Base-by-base conservation (phyloP, 1,140 invertebrate genomes). In the Drosophila watanabei region DNA sequence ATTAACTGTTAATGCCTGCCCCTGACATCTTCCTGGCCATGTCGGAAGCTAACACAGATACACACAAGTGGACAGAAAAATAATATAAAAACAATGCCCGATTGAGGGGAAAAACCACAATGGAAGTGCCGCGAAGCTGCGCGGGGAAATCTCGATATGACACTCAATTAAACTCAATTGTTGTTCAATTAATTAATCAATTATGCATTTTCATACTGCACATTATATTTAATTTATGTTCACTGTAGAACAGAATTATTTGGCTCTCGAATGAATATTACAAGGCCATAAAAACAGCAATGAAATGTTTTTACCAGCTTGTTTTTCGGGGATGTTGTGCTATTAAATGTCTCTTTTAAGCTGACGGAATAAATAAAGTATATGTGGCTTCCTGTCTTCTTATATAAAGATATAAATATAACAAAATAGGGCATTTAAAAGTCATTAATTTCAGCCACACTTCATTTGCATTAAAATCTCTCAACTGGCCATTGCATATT, bases 151-250 rank as follows among this genome's bases (percentile, higher is more conserved):
- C 84, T 64, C 59, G 39, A 60, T 80, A 51, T 80, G 75, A 62
- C 84, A 88, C 71, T 77, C 71, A 87, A 88, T 87, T 87, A 88
- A 88, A 76, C 80, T 88, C 83, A 88, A 87, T 87, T 87, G 65
- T 63, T 71, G 76, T 88, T 78, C 75, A 88, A 87, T 87, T 88
- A 87, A 88, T 87, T 80, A 77, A 87, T 88, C 80, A 87, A 88
- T 86, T 86, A 88, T 86, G 72, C 75, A 69, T 45, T 78, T 79
- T 63, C 58, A 79, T 79, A 69, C 16, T 52, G 56, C 56, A 48
- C 63, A 78, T 60, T 49, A 69, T 64, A 48, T 60, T 52, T 68
- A 11, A 48, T 41, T 51, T 61, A 71, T 46, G 48, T 66, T 49
- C 6, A 4, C 11, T 9, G 35, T 24, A 63, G 58, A 63, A 33